Percentiles rank a stretch among this genome's conserved stretches.
phyloP scores from a whole-genome alignment of 2,888 invertebrate genomes.

The Drosophila formosana region DNA sequence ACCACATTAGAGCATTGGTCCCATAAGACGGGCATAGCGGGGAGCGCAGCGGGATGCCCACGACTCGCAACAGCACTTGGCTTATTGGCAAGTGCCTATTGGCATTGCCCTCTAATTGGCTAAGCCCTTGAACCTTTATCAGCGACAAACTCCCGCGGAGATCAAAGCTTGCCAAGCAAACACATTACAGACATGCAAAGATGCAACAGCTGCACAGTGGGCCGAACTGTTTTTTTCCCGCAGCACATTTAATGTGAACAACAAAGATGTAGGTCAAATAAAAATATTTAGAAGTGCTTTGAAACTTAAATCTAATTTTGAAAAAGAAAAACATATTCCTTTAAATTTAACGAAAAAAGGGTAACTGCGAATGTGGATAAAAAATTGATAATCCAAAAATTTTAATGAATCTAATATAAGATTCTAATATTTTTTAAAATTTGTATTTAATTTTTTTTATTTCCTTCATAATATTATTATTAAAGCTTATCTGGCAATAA shows the following conservation, averaged over 20 bases:
- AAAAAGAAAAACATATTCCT: no score
- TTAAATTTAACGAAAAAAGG: no score
- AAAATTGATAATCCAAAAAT: no score
- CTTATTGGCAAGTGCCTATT: neutral
- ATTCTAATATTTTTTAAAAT: no score
- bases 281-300: no score
- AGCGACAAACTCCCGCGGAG: conserved; percentile 17
- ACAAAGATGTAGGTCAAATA: no score
- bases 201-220: conserved; percentile 49
- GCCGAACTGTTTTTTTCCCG: neutral
- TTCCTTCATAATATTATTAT: no score
- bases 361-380: no score
- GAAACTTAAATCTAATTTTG: no score
- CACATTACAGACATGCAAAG: neutral
- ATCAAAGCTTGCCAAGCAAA: conserved; percentile 27
- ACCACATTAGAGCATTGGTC: conserved; percentile 66
- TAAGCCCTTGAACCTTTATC: conserved; percentile 45
- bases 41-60: conserved; percentile 15
- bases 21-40: conserved; percentile 27
- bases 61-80: conserved; percentile 1
- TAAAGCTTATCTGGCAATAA: no score
- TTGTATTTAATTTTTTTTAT: no score
- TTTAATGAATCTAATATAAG: no score
- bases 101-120: conserved; percentile 43
- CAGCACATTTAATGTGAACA: neutral